Conservation (phyloP, 2,113 vertebrate genomes). For the Calidris pugnax region DNA sequence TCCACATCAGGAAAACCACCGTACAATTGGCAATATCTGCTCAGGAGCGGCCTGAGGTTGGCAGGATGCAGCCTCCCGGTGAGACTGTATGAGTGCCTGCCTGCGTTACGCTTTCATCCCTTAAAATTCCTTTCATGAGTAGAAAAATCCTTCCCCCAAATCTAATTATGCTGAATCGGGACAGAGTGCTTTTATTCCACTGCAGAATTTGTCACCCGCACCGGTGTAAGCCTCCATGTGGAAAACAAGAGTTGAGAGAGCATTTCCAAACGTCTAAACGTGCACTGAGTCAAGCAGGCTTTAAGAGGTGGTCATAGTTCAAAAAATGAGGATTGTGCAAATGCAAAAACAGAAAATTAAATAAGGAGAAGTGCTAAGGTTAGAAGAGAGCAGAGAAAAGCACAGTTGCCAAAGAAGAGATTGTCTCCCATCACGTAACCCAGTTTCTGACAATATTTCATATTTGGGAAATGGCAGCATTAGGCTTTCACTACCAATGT, state of each 20-base stretch:
- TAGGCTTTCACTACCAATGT: not conserved
- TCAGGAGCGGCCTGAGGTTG: not conserved
- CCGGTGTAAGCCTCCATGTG: not conserved
- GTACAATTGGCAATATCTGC: not conserved
- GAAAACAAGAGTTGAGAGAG: not conserved
- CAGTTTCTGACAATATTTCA: not conserved
- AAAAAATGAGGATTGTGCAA: not conserved
- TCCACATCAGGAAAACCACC: not conserved
- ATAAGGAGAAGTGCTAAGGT: not conserved
- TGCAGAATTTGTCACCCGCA: not conserved
- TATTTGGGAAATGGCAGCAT: not conserved
- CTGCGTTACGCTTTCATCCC: not conserved
- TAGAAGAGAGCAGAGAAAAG: not conserved
- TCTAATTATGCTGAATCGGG: not conserved
- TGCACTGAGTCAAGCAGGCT: not conserved
- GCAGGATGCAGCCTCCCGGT: not conserved
- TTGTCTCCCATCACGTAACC: not conserved
- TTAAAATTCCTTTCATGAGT: not conserved
- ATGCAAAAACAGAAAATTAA: not conserved
- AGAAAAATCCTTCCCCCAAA: conserved; percentile 4
- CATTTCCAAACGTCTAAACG: not conserved
- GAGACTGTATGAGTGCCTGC: not conserved
- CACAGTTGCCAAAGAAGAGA: not conserved
- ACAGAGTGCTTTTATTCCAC: not conserved
- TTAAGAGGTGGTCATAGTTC: not conserved